These are phyloP conservation scores for Quadriops clusia DNA, from an alignment of 2,888 invertebrate genomes.

Conservation along the genomic window DNA sequence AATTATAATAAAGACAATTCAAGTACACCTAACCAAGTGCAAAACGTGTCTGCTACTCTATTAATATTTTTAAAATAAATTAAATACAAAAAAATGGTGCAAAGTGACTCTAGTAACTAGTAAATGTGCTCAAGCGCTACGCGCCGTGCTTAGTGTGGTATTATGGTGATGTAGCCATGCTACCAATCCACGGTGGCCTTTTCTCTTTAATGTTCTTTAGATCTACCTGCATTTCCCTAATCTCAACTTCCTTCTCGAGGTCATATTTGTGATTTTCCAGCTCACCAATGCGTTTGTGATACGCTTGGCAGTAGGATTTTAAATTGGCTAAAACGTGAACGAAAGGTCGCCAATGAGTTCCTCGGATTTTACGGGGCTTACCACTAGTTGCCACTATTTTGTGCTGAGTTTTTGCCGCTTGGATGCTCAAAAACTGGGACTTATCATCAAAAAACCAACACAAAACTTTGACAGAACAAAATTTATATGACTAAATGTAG, in stretches of 20 bases:
- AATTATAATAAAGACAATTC: no score
- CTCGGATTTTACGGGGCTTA: no score
- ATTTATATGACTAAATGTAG: no score
- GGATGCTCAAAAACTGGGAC: no score
- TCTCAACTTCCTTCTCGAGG: slow-evolving; percentile 91
- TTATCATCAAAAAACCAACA: no score
- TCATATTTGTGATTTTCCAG: slow-evolving; percentile 94
- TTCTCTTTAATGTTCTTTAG: slow-evolving; percentile 9
- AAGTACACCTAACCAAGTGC: no score
- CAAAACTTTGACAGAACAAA: no score
- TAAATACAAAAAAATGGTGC: slow-evolving; percentile 8
- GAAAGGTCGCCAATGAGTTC: no score
- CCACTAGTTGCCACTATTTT: no score
- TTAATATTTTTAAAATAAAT: slow-evolving; percentile 6
- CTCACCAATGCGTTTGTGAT: slow-evolving; percentile 69
- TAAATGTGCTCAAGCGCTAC: slow-evolving; percentile 23
- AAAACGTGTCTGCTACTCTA: no score
- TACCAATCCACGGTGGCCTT: slow-evolving; percentile 10
- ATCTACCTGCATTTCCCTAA: slow-evolving; percentile 90
- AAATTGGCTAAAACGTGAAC: slow-evolving; percentile 27
- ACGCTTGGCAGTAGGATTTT: slow-evolving; percentile 43
- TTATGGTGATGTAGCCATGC: slow-evolving; percentile 22
- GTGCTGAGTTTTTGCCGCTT: no score
- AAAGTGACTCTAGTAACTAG: no score
- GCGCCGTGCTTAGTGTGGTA: slow-evolving; percentile 14